Conservation (phyloP, 2,113 vertebrate genomes). For the Orientallactaga bullata region DNA sequence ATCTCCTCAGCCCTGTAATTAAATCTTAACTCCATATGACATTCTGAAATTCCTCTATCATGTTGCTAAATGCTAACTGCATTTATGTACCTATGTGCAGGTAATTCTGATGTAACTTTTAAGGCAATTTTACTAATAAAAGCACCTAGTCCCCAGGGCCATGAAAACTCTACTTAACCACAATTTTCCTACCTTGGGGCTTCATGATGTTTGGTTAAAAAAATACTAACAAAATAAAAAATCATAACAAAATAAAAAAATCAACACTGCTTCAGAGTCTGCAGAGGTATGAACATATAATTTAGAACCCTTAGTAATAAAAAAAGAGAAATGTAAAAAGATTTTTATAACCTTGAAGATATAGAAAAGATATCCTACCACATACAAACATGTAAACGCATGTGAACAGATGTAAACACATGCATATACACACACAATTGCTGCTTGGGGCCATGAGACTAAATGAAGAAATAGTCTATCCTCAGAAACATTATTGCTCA, state of each 20-base stretch:
- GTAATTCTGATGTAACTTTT: background rate
- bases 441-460: slow-evolving; percentile 7
- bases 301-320: background rate
- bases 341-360: background rate
- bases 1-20: background rate
- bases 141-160: background rate
- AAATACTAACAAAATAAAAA: slow-evolving; percentile 2
- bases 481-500: background rate
- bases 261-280: background rate
- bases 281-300: rapidly evolving
- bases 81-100: background rate
- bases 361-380: background rate
- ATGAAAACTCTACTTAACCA: background rate
- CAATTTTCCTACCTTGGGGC: background rate
- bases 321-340: slow-evolving; percentile 26
- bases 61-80: rapidly evolving
- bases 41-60: background rate
- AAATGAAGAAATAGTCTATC: slow-evolving; percentile 28
- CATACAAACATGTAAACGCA: background rate
- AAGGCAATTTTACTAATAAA: background rate
- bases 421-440: background rate
- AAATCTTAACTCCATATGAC: background rate
- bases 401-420: too few relatives aligned
- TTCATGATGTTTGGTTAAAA: slow-evolving; percentile 39
- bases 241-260: slow-evolving; percentile 5